A percentile compares a stretch with the other conserved stretches of the same genome.
These are phyloP conservation scores for Sinocyclocheilus anshuiensis DNA, from an alignment of 2,113 vertebrate species.

Conservation along the genomic window DNA sequence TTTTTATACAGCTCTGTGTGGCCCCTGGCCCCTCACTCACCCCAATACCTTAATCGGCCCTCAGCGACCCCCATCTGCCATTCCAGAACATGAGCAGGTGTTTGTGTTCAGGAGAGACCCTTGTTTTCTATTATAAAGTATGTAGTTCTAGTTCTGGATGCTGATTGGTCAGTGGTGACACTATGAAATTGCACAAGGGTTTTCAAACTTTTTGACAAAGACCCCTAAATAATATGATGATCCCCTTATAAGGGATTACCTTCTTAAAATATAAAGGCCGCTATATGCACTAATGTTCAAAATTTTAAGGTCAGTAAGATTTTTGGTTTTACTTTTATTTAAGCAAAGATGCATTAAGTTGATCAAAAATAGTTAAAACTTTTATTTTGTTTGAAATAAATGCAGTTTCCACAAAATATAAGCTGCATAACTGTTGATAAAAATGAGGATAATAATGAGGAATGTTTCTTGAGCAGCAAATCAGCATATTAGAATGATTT, in stretches of 20 bases:
- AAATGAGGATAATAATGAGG: neutral
- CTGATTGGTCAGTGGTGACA: neutral
- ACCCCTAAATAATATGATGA: neutral
- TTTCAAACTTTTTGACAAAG: neutral
- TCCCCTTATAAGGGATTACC: too few relatives aligned
- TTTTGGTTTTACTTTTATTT: neutral
- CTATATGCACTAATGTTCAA: too few relatives aligned
- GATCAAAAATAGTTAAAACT: neutral
- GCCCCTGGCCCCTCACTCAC: conserved; percentile 33
- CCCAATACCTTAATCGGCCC: conserved; percentile 8
- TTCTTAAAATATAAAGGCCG: too few relatives aligned
- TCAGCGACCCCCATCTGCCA: neutral
- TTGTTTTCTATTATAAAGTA: neutral
- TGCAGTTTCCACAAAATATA: neutral
- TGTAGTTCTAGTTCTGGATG: neutral
- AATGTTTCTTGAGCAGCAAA: neutral
- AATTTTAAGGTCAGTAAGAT: too few relatives aligned
- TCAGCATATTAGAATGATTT: neutral
- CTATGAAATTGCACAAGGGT: neutral
- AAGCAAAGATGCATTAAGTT: neutral
- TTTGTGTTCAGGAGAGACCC: neutral
- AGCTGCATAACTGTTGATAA: neutral
- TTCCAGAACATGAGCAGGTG: conserved; percentile 2
- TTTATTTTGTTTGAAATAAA: neutral
- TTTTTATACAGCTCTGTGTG: conserved; percentile 1